phyloP scores from a whole-genome alignment of 1,140 invertebrate species.

The Aphelinus certus region DNA sequence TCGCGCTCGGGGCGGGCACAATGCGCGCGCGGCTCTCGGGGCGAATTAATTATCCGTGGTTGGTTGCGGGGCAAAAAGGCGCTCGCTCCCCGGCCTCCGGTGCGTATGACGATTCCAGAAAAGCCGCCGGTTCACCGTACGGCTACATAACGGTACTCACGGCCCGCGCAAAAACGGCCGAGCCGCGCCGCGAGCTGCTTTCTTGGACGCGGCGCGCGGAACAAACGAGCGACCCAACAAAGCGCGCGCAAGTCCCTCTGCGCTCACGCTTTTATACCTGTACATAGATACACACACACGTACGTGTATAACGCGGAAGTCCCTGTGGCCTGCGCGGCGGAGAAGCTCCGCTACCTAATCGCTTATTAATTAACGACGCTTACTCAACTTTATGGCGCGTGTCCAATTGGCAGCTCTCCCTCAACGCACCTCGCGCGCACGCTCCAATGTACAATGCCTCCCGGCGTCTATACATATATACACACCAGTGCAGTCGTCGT shows the following conservation, averaged over 20 bases:
- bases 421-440: not conserved
- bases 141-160: slow-evolving; percentile 46
- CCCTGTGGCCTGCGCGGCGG: not conserved
- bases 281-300: too few relatives aligned
- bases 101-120: slow-evolving; percentile 46
- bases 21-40: slow-evolving; percentile 3
- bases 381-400: slow-evolving; percentile 23
- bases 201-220: slow-evolving; percentile 20
- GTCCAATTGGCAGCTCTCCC: slow-evolving; percentile 16
- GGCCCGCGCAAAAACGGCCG: not conserved
- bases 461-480: too few relatives aligned
- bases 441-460: too few relatives aligned
- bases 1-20: not conserved
- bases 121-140: slow-evolving; percentile 50
- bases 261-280: not conserved
- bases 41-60: not conserved
- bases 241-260: not conserved
- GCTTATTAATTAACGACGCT: slow-evolving; percentile 37
- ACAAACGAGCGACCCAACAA: slow-evolving; percentile 33
- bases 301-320: not conserved
- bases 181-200: too few relatives aligned
- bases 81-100: not conserved
- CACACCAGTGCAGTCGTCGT: too few relatives aligned
- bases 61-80: too few relatives aligned
- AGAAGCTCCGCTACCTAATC: not conserved